Evolutionary conservation across 2,888 invertebrate species (phyloP).

Genomic region (Andrena bucephala): DNA sequence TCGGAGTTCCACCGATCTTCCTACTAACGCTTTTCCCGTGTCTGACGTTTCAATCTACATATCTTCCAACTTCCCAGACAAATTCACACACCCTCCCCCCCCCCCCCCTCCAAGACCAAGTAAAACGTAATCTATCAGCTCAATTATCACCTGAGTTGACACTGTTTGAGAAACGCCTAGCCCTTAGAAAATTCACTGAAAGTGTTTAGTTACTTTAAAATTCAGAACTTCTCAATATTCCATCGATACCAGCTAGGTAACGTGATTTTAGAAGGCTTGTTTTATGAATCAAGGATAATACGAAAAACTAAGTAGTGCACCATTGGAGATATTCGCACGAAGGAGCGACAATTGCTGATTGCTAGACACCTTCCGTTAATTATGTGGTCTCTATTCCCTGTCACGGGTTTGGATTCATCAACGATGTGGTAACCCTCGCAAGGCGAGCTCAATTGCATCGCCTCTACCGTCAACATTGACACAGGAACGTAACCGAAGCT

Average conservation of each 20-base stretch:
- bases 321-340: neutral
- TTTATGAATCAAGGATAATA: too few relatives aligned
- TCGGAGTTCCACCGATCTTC: slow-evolving; percentile 4
- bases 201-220: too few relatives aligned
- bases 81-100: neutral
- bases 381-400: slow-evolving; percentile 16
- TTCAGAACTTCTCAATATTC: too few relatives aligned
- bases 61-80: neutral
- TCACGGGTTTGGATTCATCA: slow-evolving; percentile 40
- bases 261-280: too few relatives aligned
- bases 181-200: too few relatives aligned
- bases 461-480: slow-evolving; percentile 69
- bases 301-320: too few relatives aligned
- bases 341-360: slow-evolving; percentile 6
- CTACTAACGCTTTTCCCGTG: neutral
- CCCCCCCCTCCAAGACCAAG: neutral
- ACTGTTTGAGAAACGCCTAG: too few relatives aligned
- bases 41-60: slow-evolving; percentile 19
- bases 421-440: slow-evolving; percentile 11
- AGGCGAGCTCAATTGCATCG: slow-evolving; percentile 62
- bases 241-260: too few relatives aligned
- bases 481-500: slow-evolving; percentile 58
- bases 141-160: neutral
- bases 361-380: slow-evolving; percentile 32
- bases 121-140: neutral